Conservation (phyloP, 2,797 vertebrate species). For the Microctenopoma steveboyesi region DNA sequence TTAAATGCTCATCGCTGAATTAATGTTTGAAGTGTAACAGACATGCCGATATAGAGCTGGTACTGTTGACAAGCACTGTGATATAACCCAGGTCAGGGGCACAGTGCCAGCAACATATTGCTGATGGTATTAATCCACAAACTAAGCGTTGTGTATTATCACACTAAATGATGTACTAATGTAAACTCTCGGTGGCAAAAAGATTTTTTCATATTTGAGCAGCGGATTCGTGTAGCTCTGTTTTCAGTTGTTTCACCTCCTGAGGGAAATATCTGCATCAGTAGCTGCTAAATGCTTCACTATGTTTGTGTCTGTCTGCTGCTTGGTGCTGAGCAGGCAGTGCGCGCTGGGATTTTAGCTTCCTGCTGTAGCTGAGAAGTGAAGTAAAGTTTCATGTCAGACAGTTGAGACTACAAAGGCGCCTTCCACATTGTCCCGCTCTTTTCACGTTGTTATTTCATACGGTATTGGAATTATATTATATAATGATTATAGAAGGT, state of each 20-base stretch:
- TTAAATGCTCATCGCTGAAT: neutral
- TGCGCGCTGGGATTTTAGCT: too few species aligned
- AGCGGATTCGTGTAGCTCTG: neutral
- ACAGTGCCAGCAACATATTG: neutral
- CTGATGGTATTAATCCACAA: neutral
- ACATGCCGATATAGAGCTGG: conserved; percentile 12
- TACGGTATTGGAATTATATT: neutral
- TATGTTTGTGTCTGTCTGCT: neutral
- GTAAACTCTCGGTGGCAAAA: too few species aligned
- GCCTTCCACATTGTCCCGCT: neutral
- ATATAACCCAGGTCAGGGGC: neutral
- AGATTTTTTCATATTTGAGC: too few species aligned
- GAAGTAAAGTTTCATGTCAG: neutral
- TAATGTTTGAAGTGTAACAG: conserved; percentile 6
- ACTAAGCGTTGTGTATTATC: neutral
- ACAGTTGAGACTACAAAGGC: neutral
- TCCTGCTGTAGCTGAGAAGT: neutral
- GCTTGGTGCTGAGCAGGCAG: too few species aligned
- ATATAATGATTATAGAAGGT: too few species aligned
- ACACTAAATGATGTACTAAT: neutral
- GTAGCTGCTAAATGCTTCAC: neutral
- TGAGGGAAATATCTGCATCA: neutral
- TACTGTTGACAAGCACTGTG: neutral
- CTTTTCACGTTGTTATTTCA: neutral
- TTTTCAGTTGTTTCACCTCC: neutral